Conservation (phyloP, 1,140 invertebrate species). For the Gryllus bimaculatus region DNA sequence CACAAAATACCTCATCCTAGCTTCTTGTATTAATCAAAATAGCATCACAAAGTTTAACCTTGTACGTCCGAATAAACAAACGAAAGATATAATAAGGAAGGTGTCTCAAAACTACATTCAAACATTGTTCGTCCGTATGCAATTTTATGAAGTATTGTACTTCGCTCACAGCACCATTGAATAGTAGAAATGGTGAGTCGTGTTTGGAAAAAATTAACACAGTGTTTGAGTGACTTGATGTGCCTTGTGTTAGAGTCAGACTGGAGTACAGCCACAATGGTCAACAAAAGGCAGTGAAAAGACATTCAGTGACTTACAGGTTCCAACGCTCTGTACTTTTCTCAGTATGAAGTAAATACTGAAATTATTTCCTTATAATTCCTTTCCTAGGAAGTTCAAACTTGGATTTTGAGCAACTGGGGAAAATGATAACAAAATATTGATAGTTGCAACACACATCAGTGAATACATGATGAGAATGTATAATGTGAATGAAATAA, state of each 20-base stretch:
- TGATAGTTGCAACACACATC: neutral
- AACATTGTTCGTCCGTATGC: neutral
- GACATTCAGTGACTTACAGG: neutral
- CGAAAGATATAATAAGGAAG: neutral
- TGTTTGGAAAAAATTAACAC: neutral
- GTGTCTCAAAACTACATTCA: neutral
- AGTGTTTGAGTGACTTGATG: neutral
- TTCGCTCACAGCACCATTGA: neutral
- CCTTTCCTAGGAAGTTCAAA: neutral
- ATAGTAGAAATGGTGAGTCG: neutral
- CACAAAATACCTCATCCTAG: constrained; percentile 16
- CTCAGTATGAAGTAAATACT: neutral
- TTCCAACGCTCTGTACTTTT: neutral
- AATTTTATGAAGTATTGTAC: neutral
- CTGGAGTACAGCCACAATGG: neutral
- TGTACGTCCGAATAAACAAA: neutral
- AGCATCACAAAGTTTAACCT: neutral
- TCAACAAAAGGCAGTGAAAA: neutral
- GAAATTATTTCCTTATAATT: neutral
- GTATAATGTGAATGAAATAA: neutral
- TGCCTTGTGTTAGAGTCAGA: neutral
- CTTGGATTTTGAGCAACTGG: neutral
- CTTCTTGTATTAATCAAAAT: neutral
- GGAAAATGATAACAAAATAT: neutral
- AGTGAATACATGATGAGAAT: neutral